Percentiles rank a stretch among this genome's conserved stretches.
Conservation (phyloP, 1,140 invertebrate genomes). For the Macrosteles quadrilineatus region DNA sequence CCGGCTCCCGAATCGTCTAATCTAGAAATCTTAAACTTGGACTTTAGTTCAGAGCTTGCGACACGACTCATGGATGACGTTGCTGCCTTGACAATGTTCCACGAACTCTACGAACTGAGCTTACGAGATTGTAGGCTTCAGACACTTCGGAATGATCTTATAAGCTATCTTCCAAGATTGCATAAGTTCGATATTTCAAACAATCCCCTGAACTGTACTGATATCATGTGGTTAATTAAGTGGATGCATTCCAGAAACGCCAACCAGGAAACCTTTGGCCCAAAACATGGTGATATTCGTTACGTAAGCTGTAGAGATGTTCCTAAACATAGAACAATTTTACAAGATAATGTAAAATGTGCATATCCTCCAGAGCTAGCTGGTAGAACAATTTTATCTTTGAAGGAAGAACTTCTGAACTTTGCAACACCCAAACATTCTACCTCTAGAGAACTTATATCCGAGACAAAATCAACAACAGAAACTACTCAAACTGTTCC, state of each 20-base stretch:
- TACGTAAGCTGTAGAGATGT: background rate
- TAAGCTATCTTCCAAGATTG: slow-evolving; percentile 68
- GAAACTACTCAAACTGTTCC: no score
- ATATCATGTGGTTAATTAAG: slow-evolving; percentile 62
- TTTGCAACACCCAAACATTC: no score
- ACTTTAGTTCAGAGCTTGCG: slow-evolving; percentile 69
- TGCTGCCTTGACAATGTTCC: slow-evolving; percentile 67
- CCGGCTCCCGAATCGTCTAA: slow-evolving; percentile 67
- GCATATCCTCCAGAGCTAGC: background rate
- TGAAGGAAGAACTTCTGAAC: background rate
- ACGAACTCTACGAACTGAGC: slow-evolving; percentile 67
- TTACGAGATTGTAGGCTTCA: slow-evolving; percentile 64
- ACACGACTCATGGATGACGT: slow-evolving; percentile 67
- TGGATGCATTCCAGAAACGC: slow-evolving; percentile 54
- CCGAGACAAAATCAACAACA: no score
- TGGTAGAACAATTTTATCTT: slow-evolving; percentile 1
- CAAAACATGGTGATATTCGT: background rate
- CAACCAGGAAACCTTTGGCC: no score
- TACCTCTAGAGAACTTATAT: no score
- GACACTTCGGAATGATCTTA: slow-evolving; percentile 64
- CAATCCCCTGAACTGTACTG: slow-evolving; percentile 63
- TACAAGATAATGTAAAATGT: background rate
- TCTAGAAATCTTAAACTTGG: slow-evolving; percentile 70
- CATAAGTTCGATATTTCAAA: slow-evolving; percentile 59
- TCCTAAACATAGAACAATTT: background rate